Evolutionary conservation across 2,888 invertebrate genomes (phyloP).

Genomic region (Himalopsyche tibetana): DNA sequence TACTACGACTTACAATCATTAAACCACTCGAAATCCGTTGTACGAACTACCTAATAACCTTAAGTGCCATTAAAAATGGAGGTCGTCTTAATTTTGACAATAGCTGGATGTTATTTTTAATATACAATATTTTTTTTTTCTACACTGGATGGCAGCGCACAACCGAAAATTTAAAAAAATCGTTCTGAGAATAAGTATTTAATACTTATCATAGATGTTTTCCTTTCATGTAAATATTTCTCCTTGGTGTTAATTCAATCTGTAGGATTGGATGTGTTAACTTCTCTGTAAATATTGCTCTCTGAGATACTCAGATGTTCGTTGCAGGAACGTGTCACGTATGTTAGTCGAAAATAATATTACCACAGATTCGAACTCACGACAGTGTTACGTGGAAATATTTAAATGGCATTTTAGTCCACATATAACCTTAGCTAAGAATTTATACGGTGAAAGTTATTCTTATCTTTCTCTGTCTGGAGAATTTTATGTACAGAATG

Average conservation of each 20-base stretch:
- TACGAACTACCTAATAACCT: too few species aligned
- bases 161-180: too few species aligned
- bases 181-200: too few species aligned
- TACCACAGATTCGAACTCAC: constrained; percentile 26
- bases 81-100: too few species aligned
- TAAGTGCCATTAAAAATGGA: too few species aligned
- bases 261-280: neutral
- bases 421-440: neutral
- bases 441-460: constrained; percentile 17
- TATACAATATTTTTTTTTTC: too few species aligned
- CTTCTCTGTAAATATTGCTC: constrained; percentile 6
- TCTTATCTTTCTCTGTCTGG: constrained; percentile 11
- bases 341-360: neutral
- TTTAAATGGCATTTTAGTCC: constrained; percentile 26
- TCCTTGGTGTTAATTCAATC: constrained; percentile 18
- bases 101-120: too few species aligned
- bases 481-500: neutral
- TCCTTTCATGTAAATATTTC: neutral
- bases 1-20: too few species aligned
- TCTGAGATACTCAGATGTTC: neutral
- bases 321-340: constrained; percentile 6
- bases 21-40: too few species aligned
- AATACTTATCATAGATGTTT: too few species aligned
- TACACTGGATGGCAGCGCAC: too few species aligned
- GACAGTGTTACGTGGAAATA: constrained; percentile 11